A percentile compares a stretch with the other conserved stretches of the same genome.
Conservation (phyloP, 2,888 invertebrate species). For the Tridacna gigas region DNA sequence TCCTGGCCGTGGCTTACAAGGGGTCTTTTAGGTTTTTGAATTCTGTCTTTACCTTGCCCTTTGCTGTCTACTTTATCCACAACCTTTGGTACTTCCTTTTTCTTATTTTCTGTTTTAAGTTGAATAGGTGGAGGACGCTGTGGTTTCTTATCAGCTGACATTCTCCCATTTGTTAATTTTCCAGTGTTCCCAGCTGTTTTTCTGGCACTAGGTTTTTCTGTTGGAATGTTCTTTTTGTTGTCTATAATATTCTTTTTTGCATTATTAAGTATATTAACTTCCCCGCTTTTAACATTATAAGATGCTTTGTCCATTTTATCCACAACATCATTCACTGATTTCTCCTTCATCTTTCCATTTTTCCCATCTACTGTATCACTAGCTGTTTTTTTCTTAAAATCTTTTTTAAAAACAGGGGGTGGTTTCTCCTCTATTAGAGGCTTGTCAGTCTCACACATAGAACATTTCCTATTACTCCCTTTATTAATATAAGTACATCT, state of each 20-base stretch:
- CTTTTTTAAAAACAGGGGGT: constrained; percentile 41
- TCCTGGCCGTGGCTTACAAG: constrained; percentile 26
- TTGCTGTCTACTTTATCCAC: not conserved
- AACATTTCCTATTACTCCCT: constrained; percentile 90
- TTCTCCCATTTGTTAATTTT: not conserved
- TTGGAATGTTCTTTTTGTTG: not conserved
- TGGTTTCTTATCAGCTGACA: not conserved
- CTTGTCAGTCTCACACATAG: constrained; percentile 90
- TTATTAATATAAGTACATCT: constrained; percentile 95
- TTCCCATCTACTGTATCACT: constrained; percentile 7
- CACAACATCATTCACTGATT: constrained; percentile 8
- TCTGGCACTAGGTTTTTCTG: constrained; percentile 1
- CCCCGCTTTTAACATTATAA: constrained; percentile 17
- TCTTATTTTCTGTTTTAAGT: not conserved
- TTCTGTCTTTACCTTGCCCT: not conserved
- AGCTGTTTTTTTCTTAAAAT: not conserved
- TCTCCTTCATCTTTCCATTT: not conserved
- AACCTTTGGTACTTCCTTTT: not conserved
- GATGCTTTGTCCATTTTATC: constrained; percentile 5
- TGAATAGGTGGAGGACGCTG: not conserved
- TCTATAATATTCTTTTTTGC: not conserved
- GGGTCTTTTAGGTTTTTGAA: not conserved
- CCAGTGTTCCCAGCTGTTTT: not conserved
- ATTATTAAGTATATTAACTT: constrained; percentile 7
- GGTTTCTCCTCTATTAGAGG: constrained; percentile 15